Evolutionary conservation across 2,113 vertebrate genomes (phyloP).

Genomic region (Axis porcinus): DNA sequence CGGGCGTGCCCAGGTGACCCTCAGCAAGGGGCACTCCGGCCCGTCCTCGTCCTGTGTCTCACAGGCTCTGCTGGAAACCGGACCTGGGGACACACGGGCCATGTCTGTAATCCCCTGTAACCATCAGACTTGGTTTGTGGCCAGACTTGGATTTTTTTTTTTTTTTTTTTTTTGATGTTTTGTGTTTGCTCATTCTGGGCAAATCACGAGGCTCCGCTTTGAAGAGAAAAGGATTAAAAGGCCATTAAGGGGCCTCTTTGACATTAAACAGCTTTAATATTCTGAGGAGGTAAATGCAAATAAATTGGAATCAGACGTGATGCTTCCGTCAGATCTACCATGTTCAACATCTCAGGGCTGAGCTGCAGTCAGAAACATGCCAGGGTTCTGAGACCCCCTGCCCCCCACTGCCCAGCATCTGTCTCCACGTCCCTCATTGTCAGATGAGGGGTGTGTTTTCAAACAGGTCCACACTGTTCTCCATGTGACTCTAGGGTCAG

Average conservation of each 20-base stretch:
- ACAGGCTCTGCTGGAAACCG: fast-evolving
- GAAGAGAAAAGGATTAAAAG: neutral
- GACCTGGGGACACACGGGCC: fast-evolving
- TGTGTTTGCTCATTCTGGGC: neutral
- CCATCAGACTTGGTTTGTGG: neutral
- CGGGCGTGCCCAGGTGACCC: neutral
- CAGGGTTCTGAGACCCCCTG: fast-evolving
- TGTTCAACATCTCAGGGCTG: fast-evolving
- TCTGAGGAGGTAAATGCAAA: neutral
- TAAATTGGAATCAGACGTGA: neutral
- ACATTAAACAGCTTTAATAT: neutral
- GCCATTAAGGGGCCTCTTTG: neutral
- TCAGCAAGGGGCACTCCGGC: neutral
- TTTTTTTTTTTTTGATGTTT: neutral
- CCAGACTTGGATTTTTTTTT: neutral
- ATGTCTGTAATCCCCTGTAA: neutral
- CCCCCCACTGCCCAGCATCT: neutral
- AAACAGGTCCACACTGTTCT: fast-evolving
- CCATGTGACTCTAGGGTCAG: neutral
- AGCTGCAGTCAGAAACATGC: fast-evolving
- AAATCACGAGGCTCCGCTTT: neutral
- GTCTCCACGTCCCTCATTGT: fast-evolving
- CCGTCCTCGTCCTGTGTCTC: fast-evolving
- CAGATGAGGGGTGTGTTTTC: neutral
- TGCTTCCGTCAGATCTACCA: fast-evolving